Evolutionary conservation across 2,888 invertebrate genomes (phyloP).

Genomic region (Lordiphosa andalusiaca): DNA sequence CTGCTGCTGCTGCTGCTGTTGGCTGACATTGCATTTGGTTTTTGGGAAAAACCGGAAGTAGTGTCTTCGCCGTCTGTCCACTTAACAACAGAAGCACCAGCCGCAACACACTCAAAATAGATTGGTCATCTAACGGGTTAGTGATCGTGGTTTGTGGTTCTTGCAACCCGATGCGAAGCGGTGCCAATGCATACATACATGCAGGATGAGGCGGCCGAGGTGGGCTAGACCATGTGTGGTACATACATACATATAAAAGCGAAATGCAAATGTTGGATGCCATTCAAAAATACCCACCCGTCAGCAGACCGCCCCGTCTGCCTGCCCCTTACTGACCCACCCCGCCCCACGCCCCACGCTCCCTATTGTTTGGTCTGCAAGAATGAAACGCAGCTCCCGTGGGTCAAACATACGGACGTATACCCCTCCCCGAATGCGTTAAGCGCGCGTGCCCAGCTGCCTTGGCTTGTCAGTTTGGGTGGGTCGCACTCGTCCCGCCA

Average conservation of each 20-base stretch:
- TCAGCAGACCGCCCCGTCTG: not conserved
- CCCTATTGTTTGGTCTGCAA: not conserved
- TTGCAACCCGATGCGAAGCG: constrained; percentile 22
- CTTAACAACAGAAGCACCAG: constrained; percentile 17
- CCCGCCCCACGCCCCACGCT: not conserved
- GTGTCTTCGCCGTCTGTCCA: constrained; percentile 15
- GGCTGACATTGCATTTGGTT: constrained; percentile 6
- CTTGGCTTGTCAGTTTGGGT: constrained; percentile 60
- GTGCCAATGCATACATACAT: constrained; percentile 2
- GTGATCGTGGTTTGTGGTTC: constrained; percentile 40
- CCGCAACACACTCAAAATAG: constrained; percentile 43
- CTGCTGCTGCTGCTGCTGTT: no score
- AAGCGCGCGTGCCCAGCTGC: constrained; percentile 64
- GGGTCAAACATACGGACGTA: not conserved
- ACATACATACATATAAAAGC: no score
- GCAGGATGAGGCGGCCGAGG: no score
- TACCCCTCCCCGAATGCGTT: not conserved
- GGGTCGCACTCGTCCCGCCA: constrained; percentile 26
- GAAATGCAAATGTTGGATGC: constrained; percentile 38
- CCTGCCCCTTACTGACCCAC: no score
- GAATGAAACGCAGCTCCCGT: no score
- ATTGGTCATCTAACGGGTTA: constrained; percentile 55
- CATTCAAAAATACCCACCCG: constrained; percentile 43
- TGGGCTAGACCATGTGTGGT: no score
- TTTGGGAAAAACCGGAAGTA: constrained; percentile 63